Evolutionary conservation across 2,113 vertebrate species (phyloP), one percentile per base, ranked within the genome.

Genomic region (Embiotoca jacksoni): DNA sequence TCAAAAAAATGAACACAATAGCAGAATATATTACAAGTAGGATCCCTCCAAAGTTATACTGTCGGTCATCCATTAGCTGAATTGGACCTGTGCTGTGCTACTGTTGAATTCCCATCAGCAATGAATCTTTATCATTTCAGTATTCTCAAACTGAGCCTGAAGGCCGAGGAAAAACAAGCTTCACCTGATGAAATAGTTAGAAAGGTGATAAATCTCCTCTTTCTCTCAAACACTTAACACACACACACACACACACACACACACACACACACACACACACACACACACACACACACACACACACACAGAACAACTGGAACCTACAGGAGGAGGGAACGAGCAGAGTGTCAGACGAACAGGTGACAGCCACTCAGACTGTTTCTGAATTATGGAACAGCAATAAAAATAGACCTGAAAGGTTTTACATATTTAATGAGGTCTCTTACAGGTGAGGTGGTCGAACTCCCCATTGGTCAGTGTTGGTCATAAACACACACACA

Each of bases 161-260:
- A 78, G 52, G 63, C 44, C 36, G 36, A 23, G 41, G 41, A 46
- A 69, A 53, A 83, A 68, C 75, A 53, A 16, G 64, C 46, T 39
- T 62, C 47, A 80, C 49, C 60, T 71, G 66, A 75, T 71, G 60
- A 71, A 66, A 75, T n/a, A 33, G 49, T 72, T 57, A 57, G 37
- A 53, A 59, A 64, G 39, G 58, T 75, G 53, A 74, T 55, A 50
- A 52, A 70, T 64, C 44, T 44, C 14, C 53, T 33, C 37, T 52
- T 44, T 30, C 59, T 35, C 71, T 55, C 32, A 53, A 31, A 67
- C 23, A 44, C 57, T 23, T 23, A 23, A 46, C 44, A 46, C 44
- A 46, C 6, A 23, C 23, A 46, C 44, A 44, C 41, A 44, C 41
- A 44, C 41, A 44, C 41, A 44, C 41, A 44, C 41, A 44, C 41